Percentiles rank a stretch among this genome's conserved stretches.
Conservation (phyloP, 2,113 vertebrate genomes). For the Turdus rufiventris region DNA sequence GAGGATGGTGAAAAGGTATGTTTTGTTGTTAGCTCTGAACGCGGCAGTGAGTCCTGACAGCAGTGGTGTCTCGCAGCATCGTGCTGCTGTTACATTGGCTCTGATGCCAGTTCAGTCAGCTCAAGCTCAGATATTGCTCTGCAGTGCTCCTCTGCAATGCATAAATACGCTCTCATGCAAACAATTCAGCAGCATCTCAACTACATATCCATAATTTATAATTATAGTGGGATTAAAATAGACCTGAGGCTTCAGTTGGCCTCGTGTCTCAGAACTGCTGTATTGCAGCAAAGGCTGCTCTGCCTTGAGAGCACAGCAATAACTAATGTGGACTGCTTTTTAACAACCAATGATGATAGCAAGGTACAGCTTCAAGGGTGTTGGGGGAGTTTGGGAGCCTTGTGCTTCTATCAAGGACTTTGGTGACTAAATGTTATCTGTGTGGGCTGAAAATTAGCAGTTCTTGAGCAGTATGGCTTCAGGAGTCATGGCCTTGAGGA, state of each 20-base stretch:
- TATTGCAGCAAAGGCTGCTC: neutral
- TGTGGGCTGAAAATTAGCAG: constrained; percentile 1
- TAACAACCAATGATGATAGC: neutral
- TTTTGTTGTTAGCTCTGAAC: neutral
- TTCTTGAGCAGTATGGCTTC: neutral
- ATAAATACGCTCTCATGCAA: neutral
- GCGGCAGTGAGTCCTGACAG: neutral
- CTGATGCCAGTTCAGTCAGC: neutral
- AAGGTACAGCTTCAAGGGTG: neutral
- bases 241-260: neutral
- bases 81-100: neutral
- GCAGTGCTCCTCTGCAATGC: neutral
- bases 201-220: constrained; percentile 31
- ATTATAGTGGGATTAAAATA: constrained; percentile 39
- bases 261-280: neutral
- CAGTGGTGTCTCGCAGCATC: rapidly evolving
- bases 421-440: neutral
- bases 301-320: neutral
- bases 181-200: neutral
- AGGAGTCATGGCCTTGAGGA: neutral
- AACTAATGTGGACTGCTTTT: neutral
- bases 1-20: constrained; percentile 4
- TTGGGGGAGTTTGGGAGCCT: neutral
- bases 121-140: neutral
- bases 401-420: neutral